Percentiles rank a stretch among this genome's conserved stretches.
phyloP scores from a whole-genome alignment of 1,140 invertebrate species.

The Cydia amplana region DNA sequence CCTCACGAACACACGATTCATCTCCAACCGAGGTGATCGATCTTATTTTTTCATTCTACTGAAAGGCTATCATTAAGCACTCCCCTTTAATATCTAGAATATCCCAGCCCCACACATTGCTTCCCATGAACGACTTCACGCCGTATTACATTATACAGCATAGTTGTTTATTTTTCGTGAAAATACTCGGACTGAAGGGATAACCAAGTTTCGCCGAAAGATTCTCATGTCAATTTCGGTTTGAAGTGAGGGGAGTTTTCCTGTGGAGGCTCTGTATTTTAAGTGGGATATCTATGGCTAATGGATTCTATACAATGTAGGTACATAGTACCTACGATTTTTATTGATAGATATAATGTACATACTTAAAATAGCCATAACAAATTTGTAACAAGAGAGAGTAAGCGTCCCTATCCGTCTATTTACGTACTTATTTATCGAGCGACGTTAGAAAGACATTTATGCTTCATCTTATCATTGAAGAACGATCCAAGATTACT shows the following conservation, averaged over 20 bases:
- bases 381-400: too few relatives aligned
- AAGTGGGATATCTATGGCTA: neutral
- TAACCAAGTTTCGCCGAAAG: constrained; percentile 17
- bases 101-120: neutral
- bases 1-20: constrained; percentile 4
- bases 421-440: too few relatives aligned
- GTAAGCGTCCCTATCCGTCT: too few relatives aligned
- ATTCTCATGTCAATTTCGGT: constrained; percentile 11
- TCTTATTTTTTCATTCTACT: neutral
- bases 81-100: constrained; percentile 2
- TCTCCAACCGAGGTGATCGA: constrained; percentile 4
- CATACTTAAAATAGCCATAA: too few relatives aligned
- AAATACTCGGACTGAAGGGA: neutral
- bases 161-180: constrained; percentile 26
- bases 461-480: too few relatives aligned
- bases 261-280: neutral
- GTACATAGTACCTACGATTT: too few relatives aligned
- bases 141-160: neutral
- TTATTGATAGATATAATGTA: too few relatives aligned
- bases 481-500: too few relatives aligned
- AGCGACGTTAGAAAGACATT: too few relatives aligned
- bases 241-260: constrained; percentile 3
- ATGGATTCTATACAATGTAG: neutral
- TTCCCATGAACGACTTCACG: constrained; percentile 6
- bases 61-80: neutral